Percentiles rank a stretch among this genome's conserved stretches.
Conservation (phyloP, 2,113 vertebrate genomes). For the Cebus imitator region DNA sequence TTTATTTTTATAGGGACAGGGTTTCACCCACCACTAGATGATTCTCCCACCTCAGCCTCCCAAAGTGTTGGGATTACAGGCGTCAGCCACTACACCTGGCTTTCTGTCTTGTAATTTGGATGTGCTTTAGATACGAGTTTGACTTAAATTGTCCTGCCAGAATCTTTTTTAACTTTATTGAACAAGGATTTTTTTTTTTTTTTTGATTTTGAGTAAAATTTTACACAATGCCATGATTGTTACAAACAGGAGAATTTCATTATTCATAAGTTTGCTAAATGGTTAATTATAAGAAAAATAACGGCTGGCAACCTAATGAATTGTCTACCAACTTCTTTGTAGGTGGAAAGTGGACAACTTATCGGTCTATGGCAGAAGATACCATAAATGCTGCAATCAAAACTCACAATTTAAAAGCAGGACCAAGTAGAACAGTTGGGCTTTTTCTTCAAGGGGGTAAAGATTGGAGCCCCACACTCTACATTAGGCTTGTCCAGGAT, state of each 20-base stretch:
- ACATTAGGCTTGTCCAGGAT: slow-evolving; percentile 97
- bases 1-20: no score
- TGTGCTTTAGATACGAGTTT: neutral
- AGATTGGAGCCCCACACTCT: slow-evolving; percentile 95
- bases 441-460: slow-evolving; percentile 93
- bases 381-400: slow-evolving; percentile 89
- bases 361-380: slow-evolving; percentile 96
- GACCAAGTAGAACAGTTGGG: slow-evolving; percentile 90
- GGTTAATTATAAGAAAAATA: slow-evolving; percentile 20
- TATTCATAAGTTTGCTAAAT: neutral
- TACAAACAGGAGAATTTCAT: neutral
- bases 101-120: neutral
- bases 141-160: neutral
- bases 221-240: neutral
- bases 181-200: neutral
- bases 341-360: slow-evolving; percentile 99
- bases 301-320: neutral
- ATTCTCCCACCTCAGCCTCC: no score
- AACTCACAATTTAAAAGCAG: slow-evolving; percentile 85
- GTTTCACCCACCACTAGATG: no score
- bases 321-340: slow-evolving; percentile 34
- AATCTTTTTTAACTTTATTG: neutral
- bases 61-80: no score
- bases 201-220: neutral
- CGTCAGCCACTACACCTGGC: no score